Evolutionary conservation across 2,888 invertebrate species (phyloP), one percentile per base, ranked within the genome.

Genomic region (Acanthosepion lycidas): DNA sequence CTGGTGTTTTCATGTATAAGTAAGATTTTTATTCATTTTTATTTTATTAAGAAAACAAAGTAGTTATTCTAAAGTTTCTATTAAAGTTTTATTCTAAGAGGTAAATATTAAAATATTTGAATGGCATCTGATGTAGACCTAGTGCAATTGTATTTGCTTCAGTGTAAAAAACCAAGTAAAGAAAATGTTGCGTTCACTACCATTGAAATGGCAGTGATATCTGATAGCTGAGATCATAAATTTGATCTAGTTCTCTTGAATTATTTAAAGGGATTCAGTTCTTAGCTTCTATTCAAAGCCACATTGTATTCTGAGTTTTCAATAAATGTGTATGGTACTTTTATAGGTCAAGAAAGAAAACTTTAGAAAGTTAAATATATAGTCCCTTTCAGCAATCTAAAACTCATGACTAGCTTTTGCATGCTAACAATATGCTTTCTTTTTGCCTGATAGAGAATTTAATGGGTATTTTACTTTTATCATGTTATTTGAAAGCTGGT

Each of bases 341-440:
- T 78, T 15, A 78, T 78, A 12, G 78, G 5, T 78, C n/a, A 15
- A 33, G 78, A 78, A 78, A 78, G n/a, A 78, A 78, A n/a, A 5
- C 12, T n/a, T 78, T n/a, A 78, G 78, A 78, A 78, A 78, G 78
- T 78, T 78, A 33, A 78, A 78, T 33, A 18, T 78, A 78, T 78
- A 78, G n/a, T 78, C 78, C 33, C 12, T 78, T n/a, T 78, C n/a
- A 78, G n/a, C 78, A 78, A n/a, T 33, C 33, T 78, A 78, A n/a
- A 78, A 78, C 78, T 78, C 78, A 78, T 78, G 78, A 78, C 78
- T 78, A 12, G 78, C n/a, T 78, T 78, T 78, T n/a, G 78, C 78
- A 78, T 78, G n/a, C 78, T 78, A 78, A 78, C 78, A 78, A 78
- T 78, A 33, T 6, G 33, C 15, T 15, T 12, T n/a, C 12, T 12